Evolutionary conservation across 2,888 invertebrate genomes (phyloP).

Genomic region (Spodoptera exigua): DNA sequence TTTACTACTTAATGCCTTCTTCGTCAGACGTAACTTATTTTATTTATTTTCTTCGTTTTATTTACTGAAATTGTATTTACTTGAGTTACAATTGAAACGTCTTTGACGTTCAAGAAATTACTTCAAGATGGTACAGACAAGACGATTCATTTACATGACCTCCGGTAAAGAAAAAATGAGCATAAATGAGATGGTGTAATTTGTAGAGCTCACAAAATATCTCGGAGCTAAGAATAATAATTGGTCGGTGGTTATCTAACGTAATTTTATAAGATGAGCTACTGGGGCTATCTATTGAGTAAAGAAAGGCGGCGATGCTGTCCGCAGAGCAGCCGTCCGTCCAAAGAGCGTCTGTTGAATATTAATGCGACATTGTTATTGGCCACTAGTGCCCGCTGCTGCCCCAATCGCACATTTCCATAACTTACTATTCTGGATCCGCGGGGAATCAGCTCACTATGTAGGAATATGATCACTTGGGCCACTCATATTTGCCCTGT

Average conservation of each 20-base stretch:
- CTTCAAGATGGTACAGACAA: too few species aligned
- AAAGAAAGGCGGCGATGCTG: constrained; percentile 81
- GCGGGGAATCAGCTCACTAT: constrained; percentile 85
- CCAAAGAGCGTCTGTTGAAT: constrained; percentile 87
- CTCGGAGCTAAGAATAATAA: constrained; percentile 12
- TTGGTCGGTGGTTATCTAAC: constrained; percentile 47
- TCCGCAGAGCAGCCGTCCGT: constrained; percentile 78
- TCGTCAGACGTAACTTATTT: constrained; percentile 25
- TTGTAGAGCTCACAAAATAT: constrained; percentile 4
- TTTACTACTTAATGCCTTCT: constrained; percentile 60
- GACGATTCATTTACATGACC: too few species aligned
- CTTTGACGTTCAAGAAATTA: too few species aligned
- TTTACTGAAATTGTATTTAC: neutral
- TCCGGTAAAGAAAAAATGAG: neutral
- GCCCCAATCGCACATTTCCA: constrained; percentile 89
- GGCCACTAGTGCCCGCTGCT: constrained; percentile 87
- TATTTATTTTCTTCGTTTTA: constrained; percentile 1
- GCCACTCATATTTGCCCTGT: constrained; percentile 79
- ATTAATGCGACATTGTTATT: constrained; percentile 89
- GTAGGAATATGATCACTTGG: constrained; percentile 83
- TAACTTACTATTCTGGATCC: constrained; percentile 89
- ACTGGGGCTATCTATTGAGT: constrained; percentile 69
- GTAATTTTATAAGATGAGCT: constrained; percentile 67
- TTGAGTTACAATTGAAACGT: too few species aligned
- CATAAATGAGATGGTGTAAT: neutral